These are phyloP conservation scores for Erebia aethiops DNA, from an alignment of 2,888 invertebrate genomes.

Conservation along the genomic window DNA sequence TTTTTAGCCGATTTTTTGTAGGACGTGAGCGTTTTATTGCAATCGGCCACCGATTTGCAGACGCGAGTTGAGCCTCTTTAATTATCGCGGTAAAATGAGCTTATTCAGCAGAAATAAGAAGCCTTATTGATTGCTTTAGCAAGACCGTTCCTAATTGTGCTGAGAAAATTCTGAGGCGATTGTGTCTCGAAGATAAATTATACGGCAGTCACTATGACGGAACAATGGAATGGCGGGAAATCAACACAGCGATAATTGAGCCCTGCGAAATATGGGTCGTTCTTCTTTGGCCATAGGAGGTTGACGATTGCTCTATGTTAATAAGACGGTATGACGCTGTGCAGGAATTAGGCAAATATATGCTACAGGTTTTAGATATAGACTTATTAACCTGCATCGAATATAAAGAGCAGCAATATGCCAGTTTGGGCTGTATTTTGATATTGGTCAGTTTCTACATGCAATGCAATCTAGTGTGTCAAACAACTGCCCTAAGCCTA, in stretches of 20 bases:
- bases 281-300: neutral
- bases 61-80: neutral
- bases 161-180: constrained; percentile 63
- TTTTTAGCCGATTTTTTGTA: no score
- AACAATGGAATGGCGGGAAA: constrained; percentile 3
- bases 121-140: constrained; percentile 63
- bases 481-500: no score
- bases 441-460: no score
- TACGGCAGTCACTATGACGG: constrained; percentile 26
- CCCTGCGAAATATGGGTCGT: neutral
- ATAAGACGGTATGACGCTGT: neutral
- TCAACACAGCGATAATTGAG: constrained; percentile 3
- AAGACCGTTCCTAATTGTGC: constrained; percentile 59
- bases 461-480: no score
- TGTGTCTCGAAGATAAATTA: constrained; percentile 55
- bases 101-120: constrained; percentile 42
- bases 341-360: no score
- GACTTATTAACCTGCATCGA: no score
- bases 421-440: no score
- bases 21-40: no score
- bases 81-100: neutral
- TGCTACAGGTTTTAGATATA: no score
- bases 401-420: no score
- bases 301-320: neutral
- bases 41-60: no score